Conservation (phyloP, 2,113 vertebrate genomes). For the Morone saxatilis region DNA sequence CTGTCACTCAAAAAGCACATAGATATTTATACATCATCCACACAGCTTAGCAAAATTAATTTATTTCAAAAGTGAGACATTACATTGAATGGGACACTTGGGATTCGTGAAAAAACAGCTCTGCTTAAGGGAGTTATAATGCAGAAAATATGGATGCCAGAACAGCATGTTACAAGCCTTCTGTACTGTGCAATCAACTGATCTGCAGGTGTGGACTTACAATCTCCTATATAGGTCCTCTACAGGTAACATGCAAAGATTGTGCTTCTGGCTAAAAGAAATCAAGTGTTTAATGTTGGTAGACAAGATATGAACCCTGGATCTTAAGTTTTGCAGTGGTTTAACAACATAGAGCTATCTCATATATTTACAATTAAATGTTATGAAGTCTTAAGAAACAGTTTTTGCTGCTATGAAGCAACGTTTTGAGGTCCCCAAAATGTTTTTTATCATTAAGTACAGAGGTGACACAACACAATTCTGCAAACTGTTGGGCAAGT, state of each 20-base stretch:
- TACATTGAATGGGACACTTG: constrained; percentile 25
- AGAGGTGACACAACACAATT: too few species aligned
- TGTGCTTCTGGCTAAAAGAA: not conserved
- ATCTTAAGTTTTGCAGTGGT: not conserved
- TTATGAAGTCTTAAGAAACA: not conserved
- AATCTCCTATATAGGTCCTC: too few species aligned
- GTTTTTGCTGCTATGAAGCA: too few species aligned
- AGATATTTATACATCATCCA: constrained; percentile 24
- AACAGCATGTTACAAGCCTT: not conserved
- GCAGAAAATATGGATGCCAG: not conserved
- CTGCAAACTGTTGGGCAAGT: too few species aligned
- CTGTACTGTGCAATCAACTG: not conserved
- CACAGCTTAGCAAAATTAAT: constrained; percentile 13
- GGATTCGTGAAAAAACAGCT: constrained; percentile 6
- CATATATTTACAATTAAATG: not conserved
- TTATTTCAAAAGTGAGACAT: constrained; percentile 36
- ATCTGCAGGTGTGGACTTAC: not conserved
- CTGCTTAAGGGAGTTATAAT: not conserved
- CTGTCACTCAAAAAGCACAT: constrained; percentile 25
- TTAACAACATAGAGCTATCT: not conserved
- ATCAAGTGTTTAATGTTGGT: not conserved
- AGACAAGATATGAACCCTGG: not conserved
- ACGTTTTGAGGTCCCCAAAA: too few species aligned
- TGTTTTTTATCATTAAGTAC: too few species aligned
- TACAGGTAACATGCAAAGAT: not conserved